A percentile compares a stretch with the other conserved stretches of the same genome.
phyloP scores from a whole-genome alignment of 2,113 vertebrate species.

The Proteles cristata region DNA sequence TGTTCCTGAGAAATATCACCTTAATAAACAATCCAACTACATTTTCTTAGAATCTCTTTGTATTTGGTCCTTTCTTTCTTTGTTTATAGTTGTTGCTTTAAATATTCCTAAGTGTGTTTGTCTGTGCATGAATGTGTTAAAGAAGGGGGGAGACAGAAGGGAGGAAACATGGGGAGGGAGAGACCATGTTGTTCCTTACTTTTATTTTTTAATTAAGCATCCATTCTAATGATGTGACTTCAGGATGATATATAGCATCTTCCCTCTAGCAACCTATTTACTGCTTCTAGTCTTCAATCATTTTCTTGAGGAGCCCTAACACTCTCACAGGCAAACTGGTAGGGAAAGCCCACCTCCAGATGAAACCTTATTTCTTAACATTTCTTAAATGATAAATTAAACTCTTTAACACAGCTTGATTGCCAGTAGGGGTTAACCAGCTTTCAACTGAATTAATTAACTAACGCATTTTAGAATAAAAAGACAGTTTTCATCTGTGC shows the following conservation, averaged over 20 bases:
- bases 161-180: neutral
- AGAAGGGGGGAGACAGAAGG: neutral
- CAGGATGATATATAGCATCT: constrained; percentile 70
- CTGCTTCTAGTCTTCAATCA: constrained; percentile 51
- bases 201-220: constrained; percentile 63
- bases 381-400: constrained; percentile 71
- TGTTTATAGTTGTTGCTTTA: neutral
- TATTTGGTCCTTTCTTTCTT: neutral
- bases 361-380: constrained; percentile 67
- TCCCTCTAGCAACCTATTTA: constrained; percentile 55
- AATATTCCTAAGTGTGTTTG: neutral
- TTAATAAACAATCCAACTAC: neutral
- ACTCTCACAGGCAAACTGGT: constrained; percentile 53
- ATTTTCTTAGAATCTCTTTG: neutral
- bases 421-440: constrained; percentile 59
- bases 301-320: constrained; percentile 53
- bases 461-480: constrained; percentile 47
- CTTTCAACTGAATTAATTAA: constrained; percentile 74
- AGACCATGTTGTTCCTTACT: constrained; percentile 37
- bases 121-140: neutral
- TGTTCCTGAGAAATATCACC: neutral
- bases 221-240: constrained; percentile 70
- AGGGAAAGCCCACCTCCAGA: constrained; percentile 36
- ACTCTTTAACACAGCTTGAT: constrained; percentile 75
- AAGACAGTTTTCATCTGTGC: constrained; percentile 44